A percentile compares a stretch with the other conserved stretches of the same genome.
phyloP scores from a whole-genome alignment of 2,113 vertebrate species.

The Callorhinus ursinus region DNA sequence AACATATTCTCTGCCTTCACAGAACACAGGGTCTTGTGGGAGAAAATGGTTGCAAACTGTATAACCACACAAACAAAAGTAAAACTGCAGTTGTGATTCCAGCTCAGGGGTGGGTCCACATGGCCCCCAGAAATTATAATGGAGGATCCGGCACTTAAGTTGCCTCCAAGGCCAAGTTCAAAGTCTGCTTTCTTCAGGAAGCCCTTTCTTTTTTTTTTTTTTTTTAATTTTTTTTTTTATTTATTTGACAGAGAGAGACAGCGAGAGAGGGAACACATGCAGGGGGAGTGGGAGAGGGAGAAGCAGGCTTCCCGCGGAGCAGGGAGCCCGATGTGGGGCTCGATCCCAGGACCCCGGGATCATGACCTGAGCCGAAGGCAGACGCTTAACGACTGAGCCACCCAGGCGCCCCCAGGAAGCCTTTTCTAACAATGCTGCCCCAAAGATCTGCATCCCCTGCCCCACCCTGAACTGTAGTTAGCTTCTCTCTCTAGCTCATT shows the following conservation, averaged over 20 bases:
- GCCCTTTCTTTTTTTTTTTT: not conserved
- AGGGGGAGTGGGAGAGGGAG: too few species aligned
- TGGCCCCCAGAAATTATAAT: not conserved
- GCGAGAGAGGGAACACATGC: too few species aligned
- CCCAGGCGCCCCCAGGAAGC: not conserved
- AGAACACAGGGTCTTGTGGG: not conserved
- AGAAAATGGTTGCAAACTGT: not conserved
- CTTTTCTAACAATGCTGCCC: not conserved
- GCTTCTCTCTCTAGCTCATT: not conserved
- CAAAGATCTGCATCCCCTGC: not conserved
- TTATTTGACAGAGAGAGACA: too few species aligned
- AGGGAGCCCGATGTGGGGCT: too few species aligned
- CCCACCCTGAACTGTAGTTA: not conserved
- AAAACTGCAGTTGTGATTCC: not conserved
- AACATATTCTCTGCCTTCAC: not conserved
- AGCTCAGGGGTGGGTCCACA: not conserved
- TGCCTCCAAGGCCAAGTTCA: not conserved
- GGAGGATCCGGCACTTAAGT: not conserved
- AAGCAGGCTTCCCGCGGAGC: too few species aligned
- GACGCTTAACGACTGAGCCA: too few species aligned
- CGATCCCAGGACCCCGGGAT: too few species aligned
- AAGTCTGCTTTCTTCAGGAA: conserved; percentile 18
- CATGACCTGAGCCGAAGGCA: too few species aligned
- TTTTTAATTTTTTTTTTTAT: too few species aligned
- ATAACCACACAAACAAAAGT: not conserved